Base-by-base conservation (phyloP, 2,888 invertebrate species). In the Apodemia hepburni region DNA sequence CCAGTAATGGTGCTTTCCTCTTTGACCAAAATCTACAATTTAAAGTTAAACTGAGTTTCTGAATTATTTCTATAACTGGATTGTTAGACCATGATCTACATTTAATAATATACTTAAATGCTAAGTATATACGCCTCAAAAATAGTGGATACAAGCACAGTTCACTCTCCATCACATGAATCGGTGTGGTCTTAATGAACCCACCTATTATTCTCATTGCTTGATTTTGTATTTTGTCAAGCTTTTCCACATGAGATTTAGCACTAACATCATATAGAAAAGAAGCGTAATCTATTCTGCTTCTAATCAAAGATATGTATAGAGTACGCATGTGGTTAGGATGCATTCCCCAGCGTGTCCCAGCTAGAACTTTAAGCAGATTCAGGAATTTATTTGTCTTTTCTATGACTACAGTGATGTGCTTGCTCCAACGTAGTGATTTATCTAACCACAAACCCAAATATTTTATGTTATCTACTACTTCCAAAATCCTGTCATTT, bases 381-480 rank as follows among this genome's bases (percentile, higher is more conserved):
- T 68, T 65, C 6, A 67, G 1, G 59, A 61, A 65, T 54, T 63
- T 68, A 15, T 9, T 5, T 1, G 17, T 9, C 42, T 65, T 68
- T 49, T 66, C n/a, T 3, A 2, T 29, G 17, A 27, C 45, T 45
- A 69, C 68, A 42, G 67, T 67, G 15, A 67, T 62, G n/a, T 69
- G 68, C 58, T 63, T 69, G 0, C 49, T 60, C 66, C 68, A 68
- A 38, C 61, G 58, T 0, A 66, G 51, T 12, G 51, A 49, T 15
- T 60, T 51, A 27, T 69, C 67, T 33, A 71, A 49, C 69, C 69
- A 68, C 35, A 69, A 51, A 6, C 65, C 64, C 5, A 63, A 15
- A 29, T 66, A 63, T 63, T 66, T 67, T 3, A 66, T 58, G 12
- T 35, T 59, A 2, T 66, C 60, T 2, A 64, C 67, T 7, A n/a